Evolutionary conservation across 2,113 vertebrate species (phyloP).

Genomic region (Bothrops jararaca): DNA sequence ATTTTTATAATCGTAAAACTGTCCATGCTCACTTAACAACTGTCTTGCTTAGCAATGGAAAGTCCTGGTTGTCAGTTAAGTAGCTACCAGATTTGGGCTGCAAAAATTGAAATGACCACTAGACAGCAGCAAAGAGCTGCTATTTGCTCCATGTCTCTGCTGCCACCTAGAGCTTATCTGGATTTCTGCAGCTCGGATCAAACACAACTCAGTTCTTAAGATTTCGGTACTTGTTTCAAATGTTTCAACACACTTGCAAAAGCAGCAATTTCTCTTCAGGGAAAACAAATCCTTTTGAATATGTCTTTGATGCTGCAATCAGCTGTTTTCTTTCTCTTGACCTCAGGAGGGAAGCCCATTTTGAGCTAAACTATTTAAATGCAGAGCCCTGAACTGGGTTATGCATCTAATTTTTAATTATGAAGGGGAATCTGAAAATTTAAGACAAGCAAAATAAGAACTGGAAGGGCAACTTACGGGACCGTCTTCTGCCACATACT

Average conservation of each 20-base stretch:
- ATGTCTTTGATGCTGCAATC: background rate
- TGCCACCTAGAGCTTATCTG: too few species aligned
- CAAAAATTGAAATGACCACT: too few species aligned
- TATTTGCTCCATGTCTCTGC: too few species aligned
- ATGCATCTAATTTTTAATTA: background rate
- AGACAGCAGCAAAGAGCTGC: too few species aligned
- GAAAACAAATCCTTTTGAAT: background rate
- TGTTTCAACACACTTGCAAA: background rate
- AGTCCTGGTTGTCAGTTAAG: too few species aligned
- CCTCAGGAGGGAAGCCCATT: background rate
- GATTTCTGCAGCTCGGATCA: too few species aligned
- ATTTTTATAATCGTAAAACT: too few species aligned
- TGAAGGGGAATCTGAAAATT: background rate
- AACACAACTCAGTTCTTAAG: background rate
- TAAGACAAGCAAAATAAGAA: too few species aligned
- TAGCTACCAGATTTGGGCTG: too few species aligned
- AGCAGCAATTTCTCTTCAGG: background rate
- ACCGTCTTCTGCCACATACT: too few species aligned
- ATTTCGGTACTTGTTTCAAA: background rate
- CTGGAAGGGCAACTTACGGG: background rate
- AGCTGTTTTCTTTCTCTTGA: background rate
- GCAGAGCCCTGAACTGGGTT: background rate
- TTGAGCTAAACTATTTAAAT: background rate
- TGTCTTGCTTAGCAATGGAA: too few species aligned
- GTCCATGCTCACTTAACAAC: too few species aligned